Evolutionary conservation across 2,888 invertebrate genomes (phyloP), one percentile per base, ranked within the genome.

Genomic region (Eilema griseolum): DNA sequence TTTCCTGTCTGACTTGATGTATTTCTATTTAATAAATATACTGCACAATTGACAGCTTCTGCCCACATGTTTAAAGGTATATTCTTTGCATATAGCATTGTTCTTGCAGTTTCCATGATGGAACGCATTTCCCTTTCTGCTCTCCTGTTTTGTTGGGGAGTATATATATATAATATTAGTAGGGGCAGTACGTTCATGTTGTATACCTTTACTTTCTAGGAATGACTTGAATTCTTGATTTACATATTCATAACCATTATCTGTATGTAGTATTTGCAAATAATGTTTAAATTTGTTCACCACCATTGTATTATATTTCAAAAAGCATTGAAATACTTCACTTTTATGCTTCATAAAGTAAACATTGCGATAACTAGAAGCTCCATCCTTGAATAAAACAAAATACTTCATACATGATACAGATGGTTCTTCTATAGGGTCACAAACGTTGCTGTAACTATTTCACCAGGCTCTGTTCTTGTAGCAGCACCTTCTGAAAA

Each of bases 31-130:
- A 90, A 72, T 37, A 88, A 70, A 70, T 86, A 89, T 2, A 83
- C 82, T 20, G 87, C 87, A 67, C 83, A 86, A 10, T 84, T 80
- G 0, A 89, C 83, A 4, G 90, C 90, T 77, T 91, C 90, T 7
- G 88, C 89, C 90, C 89, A 91, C 11, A 88, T 23, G 33, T 77
- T 16, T 5, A 80, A 26, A 31, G 81, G 66, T 0, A 83, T 11
- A 64, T 81, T 66, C 12, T 87, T 57, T 0, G 79, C 80, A 78
- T 85, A 77, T 1, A 86, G 60, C 85, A 87, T 85, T 0, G 84
- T 77, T 0, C 80, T 69, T 7, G 85, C 83, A 71, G 76, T 83
- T 26, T 85, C 84, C 14, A 86, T 80, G 2, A 89, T 79, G 0
- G 87, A 88, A 0, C 88, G 56, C 1, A 77, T 81, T 46, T 89